These are phyloP conservation scores for Onychomys arenicola DNA, from an alignment of 2,797 vertebrate species.

Conservation along the genomic window DNA sequence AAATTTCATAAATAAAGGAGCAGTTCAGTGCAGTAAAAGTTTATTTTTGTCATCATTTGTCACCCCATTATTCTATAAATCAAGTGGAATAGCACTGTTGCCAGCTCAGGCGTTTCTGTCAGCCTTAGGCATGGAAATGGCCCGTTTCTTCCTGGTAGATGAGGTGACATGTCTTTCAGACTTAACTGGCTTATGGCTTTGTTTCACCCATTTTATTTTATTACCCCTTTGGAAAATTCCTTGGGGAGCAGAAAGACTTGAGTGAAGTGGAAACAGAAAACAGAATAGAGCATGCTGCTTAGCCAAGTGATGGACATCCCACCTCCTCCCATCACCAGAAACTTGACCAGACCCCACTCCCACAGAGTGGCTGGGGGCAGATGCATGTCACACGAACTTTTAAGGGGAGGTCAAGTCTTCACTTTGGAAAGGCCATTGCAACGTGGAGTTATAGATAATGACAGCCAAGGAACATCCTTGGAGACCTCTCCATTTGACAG, in stretches of 20 bases:
- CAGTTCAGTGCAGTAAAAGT: conserved; percentile 93
- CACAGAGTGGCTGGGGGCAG: conserved; percentile 53
- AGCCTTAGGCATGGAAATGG: conserved; percentile 90
- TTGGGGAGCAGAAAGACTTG: conserved; percentile 84
- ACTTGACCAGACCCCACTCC: conserved; percentile 74
- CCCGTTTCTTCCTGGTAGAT: conserved; percentile 92
- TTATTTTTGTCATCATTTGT: conserved; percentile 95
- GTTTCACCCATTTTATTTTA: conserved; percentile 93
- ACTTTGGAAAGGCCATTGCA: conserved; percentile 64
- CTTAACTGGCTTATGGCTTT: conserved; percentile 92
- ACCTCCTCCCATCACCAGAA: conserved; percentile 71
- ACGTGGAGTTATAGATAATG: conserved; percentile 53
- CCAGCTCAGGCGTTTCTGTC: conserved; percentile 90
- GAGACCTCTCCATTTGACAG: conserved; percentile 59
- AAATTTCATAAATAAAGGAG: conserved; percentile 95
- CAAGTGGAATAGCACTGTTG: conserved; percentile 88
- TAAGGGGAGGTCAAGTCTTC: conserved; percentile 64
- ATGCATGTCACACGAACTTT: conserved; percentile 71
- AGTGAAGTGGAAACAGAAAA: conserved; percentile 88
- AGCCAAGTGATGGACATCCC: conserved; percentile 76
- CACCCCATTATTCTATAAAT: conserved; percentile 91
- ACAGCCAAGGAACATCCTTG: conserved; percentile 21
- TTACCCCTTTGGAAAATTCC: conserved; percentile 88
- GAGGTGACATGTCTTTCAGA: conserved; percentile 91
- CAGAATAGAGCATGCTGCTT: conserved; percentile 83